Conservation (phyloP, 53 echinoderm and acorn worm species). For the Mesocentrotus franciscanus region DNA sequence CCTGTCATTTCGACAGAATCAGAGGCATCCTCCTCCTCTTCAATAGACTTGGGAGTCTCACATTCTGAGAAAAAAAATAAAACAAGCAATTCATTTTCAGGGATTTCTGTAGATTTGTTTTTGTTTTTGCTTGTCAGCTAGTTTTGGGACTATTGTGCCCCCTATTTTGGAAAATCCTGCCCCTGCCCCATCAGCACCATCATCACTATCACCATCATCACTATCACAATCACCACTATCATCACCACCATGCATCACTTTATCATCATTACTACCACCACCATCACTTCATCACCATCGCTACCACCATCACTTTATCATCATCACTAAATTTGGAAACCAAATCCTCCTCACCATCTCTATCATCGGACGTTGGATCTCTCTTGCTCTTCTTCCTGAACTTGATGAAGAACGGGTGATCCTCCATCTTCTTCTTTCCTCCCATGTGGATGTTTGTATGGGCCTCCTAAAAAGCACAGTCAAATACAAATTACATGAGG, state of each 20-base stretch:
- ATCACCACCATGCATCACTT: neutral
- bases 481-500: neutral
- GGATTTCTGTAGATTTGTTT: no score
- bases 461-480: conserved; percentile 31
- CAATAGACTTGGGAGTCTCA: conserved; percentile 91
- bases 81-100: no score
- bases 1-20: conserved; percentile 81
- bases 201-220: conserved; percentile 48
- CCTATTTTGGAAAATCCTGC: no score
- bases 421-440: conserved; percentile 78
- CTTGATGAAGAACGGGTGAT: conserved; percentile 89
- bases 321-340: conserved; percentile 1
- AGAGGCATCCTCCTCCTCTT: conserved; percentile 85
- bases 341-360: conserved; percentile 87
- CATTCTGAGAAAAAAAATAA: no score
- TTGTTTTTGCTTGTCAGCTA: no score
- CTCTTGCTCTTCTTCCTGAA: conserved; percentile 95
- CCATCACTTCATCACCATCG: neutral
- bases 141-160: no score
- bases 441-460: conserved; percentile 59
- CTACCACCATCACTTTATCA: neutral
- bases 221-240: neutral
- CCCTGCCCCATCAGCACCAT: conserved; percentile 19
- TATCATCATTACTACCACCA: neutral
- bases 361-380: conserved; percentile 82